Base-by-base conservation (phyloP, 1,140 invertebrate species). In the Acyrthosiphon pisum region DNA sequence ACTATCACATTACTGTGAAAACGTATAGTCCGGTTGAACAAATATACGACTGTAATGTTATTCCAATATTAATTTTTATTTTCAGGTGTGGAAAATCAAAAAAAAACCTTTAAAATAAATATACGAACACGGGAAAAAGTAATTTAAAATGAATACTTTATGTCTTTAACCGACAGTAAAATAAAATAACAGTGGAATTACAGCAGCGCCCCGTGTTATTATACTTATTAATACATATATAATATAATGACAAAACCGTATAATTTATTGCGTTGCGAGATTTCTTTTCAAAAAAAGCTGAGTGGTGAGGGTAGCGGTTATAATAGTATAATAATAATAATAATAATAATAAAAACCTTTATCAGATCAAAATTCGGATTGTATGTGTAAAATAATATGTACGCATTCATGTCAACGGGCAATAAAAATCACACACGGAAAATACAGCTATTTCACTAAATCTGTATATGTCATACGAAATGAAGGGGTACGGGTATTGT, bases 381-480 rank as follows among this genome's bases (percentile, higher is more conserved):
- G 26, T 76, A 22, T 89, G 35, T 68, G 53, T 91, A 6, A 44
- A 35, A 35, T 83, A 35, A 35, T 83, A 35, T 48, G 44, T n/a
- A 91, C 35, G 56, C 41, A 22, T 93, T 93, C 91, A 93, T 93
- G 91, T 93, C 91, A 86, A 84, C 30, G 81, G 46, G 76, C 81
- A 86, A 93, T 93, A 93, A 93, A 91, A 93, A 93, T 37, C 11
- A 86, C 46, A 93, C 81, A 30, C 53, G 48, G 14, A 88, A 53
- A 56, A 37, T 44, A 53, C 41, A 14, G 53, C n/a, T 46, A 44
- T 90, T 60, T 68, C 26, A 56, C 11, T 20, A 60, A 41, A 90
- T 44, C 37, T 68, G 23, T 30, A 53, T 23, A 53, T 68, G 89
- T 90, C 37, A 90, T 68, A 90, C 88, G 50, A 56, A 89, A 89